phyloP scores from a whole-genome alignment of 2,113 vertebrate species.

The Columba livia region DNA sequence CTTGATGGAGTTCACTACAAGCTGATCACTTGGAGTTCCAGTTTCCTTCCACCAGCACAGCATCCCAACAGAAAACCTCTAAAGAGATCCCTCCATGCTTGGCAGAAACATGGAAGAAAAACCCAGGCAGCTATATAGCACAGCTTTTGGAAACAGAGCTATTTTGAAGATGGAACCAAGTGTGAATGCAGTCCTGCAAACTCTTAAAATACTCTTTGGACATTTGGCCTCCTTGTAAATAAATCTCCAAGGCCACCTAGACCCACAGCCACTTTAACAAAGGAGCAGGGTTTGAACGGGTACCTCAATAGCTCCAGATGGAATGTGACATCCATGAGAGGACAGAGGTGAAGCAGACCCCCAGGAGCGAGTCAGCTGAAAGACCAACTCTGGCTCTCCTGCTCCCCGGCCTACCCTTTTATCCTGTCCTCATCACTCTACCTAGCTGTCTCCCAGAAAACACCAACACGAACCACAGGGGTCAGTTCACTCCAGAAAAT shows the following conservation, averaged over 20 bases:
- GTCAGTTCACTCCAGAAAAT: neutral
- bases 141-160: neutral
- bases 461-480: fast-evolving
- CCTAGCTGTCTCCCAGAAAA: neutral
- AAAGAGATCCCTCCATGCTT: fast-evolving
- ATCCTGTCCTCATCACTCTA: neutral
- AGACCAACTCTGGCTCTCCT: neutral
- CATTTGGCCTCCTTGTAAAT: neutral
- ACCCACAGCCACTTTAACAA: neutral
- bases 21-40: neutral
- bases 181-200: neutral
- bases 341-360: neutral
- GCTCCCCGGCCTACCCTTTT: neutral
- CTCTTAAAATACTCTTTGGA: fast-evolving
- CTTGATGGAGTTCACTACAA: neutral
- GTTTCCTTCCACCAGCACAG: neutral
- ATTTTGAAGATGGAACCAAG: neutral
- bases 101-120: neutral
- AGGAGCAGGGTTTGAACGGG: fast-evolving
- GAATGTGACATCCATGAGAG: fast-evolving
- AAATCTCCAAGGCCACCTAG: neutral
- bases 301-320: neutral
- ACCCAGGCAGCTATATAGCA: neutral
- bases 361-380: neutral
- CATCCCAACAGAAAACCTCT: neutral